Conservation (phyloP, 2,888 invertebrate species). For the Oegoconia quadripuncta region DNA sequence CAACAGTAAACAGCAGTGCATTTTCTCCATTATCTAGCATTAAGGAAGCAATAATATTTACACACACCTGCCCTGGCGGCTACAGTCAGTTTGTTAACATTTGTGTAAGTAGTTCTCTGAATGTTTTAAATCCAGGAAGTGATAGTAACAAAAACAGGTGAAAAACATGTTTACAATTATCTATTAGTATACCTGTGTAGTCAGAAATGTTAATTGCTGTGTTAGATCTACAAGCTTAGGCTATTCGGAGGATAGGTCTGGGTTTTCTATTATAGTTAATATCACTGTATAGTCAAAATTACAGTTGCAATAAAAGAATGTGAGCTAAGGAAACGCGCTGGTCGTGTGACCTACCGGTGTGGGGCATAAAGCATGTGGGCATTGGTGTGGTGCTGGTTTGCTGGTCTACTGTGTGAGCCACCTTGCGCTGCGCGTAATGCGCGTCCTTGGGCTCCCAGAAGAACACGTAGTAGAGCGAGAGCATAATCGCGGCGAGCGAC, state of each 20-base stretch:
- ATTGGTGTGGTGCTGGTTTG: conserved; percentile 74
- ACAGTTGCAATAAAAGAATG: conserved; percentile 4
- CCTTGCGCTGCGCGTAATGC: conserved; percentile 73
- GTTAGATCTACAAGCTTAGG: neutral
- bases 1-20: neutral
- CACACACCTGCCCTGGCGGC: neutral
- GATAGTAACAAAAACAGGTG: too few species aligned
- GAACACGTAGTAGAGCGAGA: conserved; percentile 96
- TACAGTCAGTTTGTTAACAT: neutral
- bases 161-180: too few species aligned
- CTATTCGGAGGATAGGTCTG: neutral
- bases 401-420: conserved; percentile 71
- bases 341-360: conserved; percentile 74
- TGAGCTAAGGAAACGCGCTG: conserved; percentile 48
- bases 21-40: neutral
- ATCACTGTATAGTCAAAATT: conserved; percentile 3
- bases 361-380: conserved; percentile 77
- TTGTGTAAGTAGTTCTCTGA: neutral
- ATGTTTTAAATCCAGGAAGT: too few species aligned
- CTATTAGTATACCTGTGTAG: neutral
- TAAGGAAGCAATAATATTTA: conserved; percentile 6
- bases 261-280: neutral
- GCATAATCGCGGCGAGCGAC: conserved; percentile 94
- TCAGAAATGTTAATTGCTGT: neutral
- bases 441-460: conserved; percentile 91